Base-by-base conservation (phyloP, 2,888 invertebrate species). In the Plemyria rubiginata region DNA sequence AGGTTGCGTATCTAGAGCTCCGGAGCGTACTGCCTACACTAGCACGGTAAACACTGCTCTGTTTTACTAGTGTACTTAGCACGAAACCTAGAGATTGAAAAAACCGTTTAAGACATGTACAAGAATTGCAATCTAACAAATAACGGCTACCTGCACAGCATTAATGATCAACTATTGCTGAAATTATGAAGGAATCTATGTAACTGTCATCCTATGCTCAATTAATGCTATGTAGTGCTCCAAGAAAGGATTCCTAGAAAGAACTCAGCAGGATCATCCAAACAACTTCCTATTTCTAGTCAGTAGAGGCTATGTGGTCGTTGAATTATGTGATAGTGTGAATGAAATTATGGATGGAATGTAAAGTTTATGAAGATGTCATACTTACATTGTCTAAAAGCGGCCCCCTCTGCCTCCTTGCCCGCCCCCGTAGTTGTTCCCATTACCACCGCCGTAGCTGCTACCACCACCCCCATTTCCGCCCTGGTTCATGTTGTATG, bases 401-500 rank as follows among this genome's bases (percentile, higher is more conserved):
- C 78, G 80, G 66, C 82, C 80, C 11, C 81, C 88, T 88, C 84
- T 61, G 60, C 88, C 93, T 63, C 88, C 92, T 63, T 87, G 89
- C 52, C 90, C 92, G 4, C 92, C 90, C 2, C 92, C 93, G 13
- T 92, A 82, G 73, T 65, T 78, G 49, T 87, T 85, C 2, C 91
- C 87, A n/a, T 89, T 84, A 58, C 82, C 79, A 58, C 82, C 79
- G 8, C 80, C 78, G 55, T 91, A 88, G 45, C 90, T 87, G 40
- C 88, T 86, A 43, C 87, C 84, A 1, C 87, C 84, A n/a, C 90
- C 87, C 8, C 93, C 92, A 36, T 92, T 93, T 11, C 94, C 92
- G 68, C 94, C 95, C 87, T 94, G 94, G 72, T 93, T 94, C 86
- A 92, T 88, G 94, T 96, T 96, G 88, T 97, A 95, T 74, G 97